These are phyloP conservation scores for Eupsilia transversa DNA, from an alignment of 2,888 invertebrate species.

Conservation along the genomic window DNA sequence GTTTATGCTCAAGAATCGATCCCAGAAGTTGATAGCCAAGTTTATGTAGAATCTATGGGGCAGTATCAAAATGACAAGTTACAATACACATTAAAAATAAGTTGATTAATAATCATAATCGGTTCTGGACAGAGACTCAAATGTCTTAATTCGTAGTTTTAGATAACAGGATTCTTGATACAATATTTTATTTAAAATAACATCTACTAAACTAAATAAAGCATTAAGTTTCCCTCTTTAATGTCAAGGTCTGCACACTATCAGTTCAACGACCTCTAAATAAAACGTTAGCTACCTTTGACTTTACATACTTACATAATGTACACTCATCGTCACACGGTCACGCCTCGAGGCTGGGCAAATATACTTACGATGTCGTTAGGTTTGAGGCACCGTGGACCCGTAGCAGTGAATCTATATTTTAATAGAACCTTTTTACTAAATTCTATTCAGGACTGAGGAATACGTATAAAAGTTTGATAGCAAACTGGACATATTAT, in stretches of 20 bases:
- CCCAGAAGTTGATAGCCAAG: too few species aligned
- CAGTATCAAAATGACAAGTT: too few species aligned
- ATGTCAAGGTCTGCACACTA: constrained; percentile 11
- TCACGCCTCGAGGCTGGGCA: neutral
- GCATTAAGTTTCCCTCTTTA: neutral
- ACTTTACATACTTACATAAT: constrained; percentile 21
- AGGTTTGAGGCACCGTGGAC: neutral
- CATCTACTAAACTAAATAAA: neutral
- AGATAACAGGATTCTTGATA: too few species aligned
- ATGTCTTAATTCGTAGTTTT: too few species aligned
- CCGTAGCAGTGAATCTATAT: neutral
- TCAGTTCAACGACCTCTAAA: constrained; percentile 29
- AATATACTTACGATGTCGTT: constrained; percentile 3
- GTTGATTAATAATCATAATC: too few species aligned
- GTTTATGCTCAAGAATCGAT: too few species aligned
- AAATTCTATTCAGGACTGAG: neutral
- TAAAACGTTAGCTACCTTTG: neutral
- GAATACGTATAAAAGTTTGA: neutral
- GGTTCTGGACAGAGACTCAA: too few species aligned
- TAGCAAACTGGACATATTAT: neutral
- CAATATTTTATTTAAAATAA: too few species aligned
- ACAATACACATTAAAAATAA: too few species aligned
- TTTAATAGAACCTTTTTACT: neutral
- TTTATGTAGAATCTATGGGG: too few species aligned
- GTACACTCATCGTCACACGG: neutral